Evolutionary conservation across 2,113 vertebrate species (phyloP), one percentile per base, ranked within the genome.

Genomic region (Lathamus discolor): DNA sequence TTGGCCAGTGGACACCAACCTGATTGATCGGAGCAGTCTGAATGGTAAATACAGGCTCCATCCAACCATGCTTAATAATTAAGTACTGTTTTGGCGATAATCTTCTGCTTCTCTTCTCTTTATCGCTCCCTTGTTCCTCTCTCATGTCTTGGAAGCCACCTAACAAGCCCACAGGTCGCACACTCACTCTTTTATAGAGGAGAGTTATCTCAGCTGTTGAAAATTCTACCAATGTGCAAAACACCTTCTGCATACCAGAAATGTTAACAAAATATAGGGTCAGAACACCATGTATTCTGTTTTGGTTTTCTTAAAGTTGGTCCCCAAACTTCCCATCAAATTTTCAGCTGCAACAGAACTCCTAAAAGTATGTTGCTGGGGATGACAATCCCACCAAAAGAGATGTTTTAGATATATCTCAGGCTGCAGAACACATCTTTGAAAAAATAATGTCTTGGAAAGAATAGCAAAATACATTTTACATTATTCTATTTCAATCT

Each of bases 1-100:
- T 95, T 99, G 99, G 99, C 98, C 99, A 1, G 98, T 99, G 76
- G 99, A 99, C 96, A 98, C 98, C 90, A 99, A 99, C 95, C 97
- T 98, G 86, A 98, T 99, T 57, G 99, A 99, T 96, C 98, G 99
- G 96, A 99, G 99, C 98, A 99, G 98, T 92, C 97, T 99, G 64
- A 99, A 99, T 8, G 99, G 99, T 99, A 98, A 98, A 95, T 92
- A 89, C 52, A 52, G 17, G 27, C 67, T 73, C 37, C 35, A 9
- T 48, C 75, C 51, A 43, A 39, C 78, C 46, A 5, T 5, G n/a
- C 75, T 83, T 13, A 49, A 16, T 90, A 57, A 91, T 72, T 70
- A 64, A 85, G n/a, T 74, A 22, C 13, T 2, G 5, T 52, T 92
- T 67, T 33, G 17, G 37, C 5, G 46, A 31, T n/a, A 33, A 57